These are phyloP conservation scores for Pediacus dermestoides DNA, from an alignment of 2,888 invertebrate species.

Conservation along the genomic window DNA sequence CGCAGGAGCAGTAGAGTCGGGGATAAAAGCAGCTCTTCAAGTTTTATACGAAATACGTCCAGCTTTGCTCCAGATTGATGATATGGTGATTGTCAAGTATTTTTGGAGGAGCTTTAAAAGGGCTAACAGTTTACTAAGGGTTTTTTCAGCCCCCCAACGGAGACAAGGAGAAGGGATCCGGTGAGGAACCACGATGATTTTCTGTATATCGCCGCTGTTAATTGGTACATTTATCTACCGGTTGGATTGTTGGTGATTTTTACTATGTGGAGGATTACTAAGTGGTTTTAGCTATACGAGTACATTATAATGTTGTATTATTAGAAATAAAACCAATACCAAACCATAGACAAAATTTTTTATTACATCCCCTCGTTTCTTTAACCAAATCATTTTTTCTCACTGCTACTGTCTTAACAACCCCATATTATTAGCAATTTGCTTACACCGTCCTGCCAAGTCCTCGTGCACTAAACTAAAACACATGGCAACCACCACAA, in stretches of 20 bases:
- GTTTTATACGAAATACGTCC: slow-evolving; percentile 37
- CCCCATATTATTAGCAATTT: slow-evolving; percentile 67
- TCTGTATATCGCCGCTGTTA: neutral
- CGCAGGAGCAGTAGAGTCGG: slow-evolving; percentile 38
- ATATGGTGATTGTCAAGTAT: slow-evolving; percentile 24
- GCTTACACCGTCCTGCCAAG: slow-evolving; percentile 68
- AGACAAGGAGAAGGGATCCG: slow-evolving; percentile 6
- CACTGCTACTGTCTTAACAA: slow-evolving; percentile 55
- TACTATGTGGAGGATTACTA: slow-evolving; percentile 11
- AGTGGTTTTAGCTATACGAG: too few species aligned
- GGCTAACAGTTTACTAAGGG: neutral
- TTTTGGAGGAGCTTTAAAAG: neutral
- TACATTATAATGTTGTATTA: too few species aligned
- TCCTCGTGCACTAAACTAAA: slow-evolving; percentile 81
- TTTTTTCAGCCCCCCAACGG: slow-evolving; percentile 14
- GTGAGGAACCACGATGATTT: slow-evolving; percentile 7
- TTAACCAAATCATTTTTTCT: slow-evolving; percentile 10
- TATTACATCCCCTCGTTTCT: too few species aligned
- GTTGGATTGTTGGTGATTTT: slow-evolving; percentile 9
- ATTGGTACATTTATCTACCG: slow-evolving; percentile 10
- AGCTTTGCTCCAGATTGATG: slow-evolving; percentile 26
- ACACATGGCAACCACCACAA: slow-evolving; percentile 80
- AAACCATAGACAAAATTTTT: too few species aligned
- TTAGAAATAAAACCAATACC: slow-evolving; percentile 15
- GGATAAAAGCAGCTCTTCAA: slow-evolving; percentile 36